Evolutionary conservation across 2,113 vertebrate species (phyloP), one percentile per base, ranked within the genome.

Genomic region (Mesocricetus auratus): DNA sequence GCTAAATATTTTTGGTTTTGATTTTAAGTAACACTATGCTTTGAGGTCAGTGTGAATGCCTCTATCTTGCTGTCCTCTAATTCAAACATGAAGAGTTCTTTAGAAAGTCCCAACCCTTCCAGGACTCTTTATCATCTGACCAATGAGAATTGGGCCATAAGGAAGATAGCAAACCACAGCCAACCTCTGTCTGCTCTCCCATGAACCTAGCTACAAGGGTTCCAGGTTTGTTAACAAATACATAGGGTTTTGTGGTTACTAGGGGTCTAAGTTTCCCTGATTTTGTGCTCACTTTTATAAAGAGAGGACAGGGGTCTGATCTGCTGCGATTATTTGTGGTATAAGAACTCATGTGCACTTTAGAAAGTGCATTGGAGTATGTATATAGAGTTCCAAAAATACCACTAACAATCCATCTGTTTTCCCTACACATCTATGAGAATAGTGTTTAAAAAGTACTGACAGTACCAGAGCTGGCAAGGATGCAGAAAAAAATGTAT

Each of bases 401-500:
- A 92, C 10, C 33, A 68, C 90, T 91, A 95, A 86, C 53, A 73
- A 83, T 39, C 50, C 78, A 89, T 91, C 91, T 89, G 42, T 94
- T 96, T 96, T 89, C 71, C 96, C 73, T 58, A 68, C 3, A 73
- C 3, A 82, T 13, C 66, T 93, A 78, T 96, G 92, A 94, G 87
- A 89, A 82, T 78, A 75, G 31, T 42, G 78, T 66, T 86, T 85
- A 39, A 90, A 83, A 81, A 68, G 60, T 24, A 9, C 60, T 85
- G 71, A 83, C 45, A 89, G 22, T 86, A 24, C 69, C 69, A 29
- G 19, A 73, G 82, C 58, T 71, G 60, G 71, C 36, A 73, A 90
- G 5, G 45, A 75, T 24, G 1, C 69, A 29, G 53, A 1, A 15
- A 93, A 47, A 96, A 97, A 95, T 64, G 19, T 45, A 86, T 96